Evolutionary conservation across 2,888 invertebrate species (phyloP), one percentile per base, ranked within the genome.

Genomic region (Spisula solida): DNA sequence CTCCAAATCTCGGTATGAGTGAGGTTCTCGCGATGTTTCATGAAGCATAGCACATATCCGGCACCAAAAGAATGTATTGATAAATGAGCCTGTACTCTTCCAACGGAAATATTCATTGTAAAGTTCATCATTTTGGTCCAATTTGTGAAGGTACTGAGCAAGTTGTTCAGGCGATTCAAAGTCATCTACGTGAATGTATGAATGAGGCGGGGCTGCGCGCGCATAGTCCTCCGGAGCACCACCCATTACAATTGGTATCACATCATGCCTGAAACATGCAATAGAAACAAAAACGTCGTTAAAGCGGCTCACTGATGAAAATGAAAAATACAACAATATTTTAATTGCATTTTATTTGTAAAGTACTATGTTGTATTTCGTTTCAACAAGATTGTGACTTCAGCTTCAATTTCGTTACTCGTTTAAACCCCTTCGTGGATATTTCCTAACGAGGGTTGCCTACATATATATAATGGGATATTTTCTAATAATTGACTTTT

Each of bases 101-200:
- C 99, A 99, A 94, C 97, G 98, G 97, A 99, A 99, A 97, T 99
- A 99, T 48, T 98, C 98, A 97, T 99, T 99, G 97, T 99, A 99
- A 1, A 98, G 97, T 78, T 98, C 98, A 96, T 99, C 98, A 96
- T 99, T 98, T 92, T 98, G 97, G 96, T 99, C 99, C 87, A 99
- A 97, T 83, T 98, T 97, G 92, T 98, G 98, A 86, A 99, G 97
- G 97, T 99, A 99, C 51, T 98, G 97, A 60, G 99, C 99, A 91
- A 99, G 97, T 94, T 98, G 98, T 95, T 98, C 98, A 0, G 99
- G 98, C 34, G 98, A 98, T 51, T 98, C 98, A 96, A 99, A 99
- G 96, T 99, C 99, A 96, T 99, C 99, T 34, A 99, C 99, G 97
- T 99, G 99, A 89, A 99, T 98, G 97, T 98, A 99, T 98, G 96